Percentiles rank a stretch among this genome's conserved stretches.
Evolutionary conservation across 1,140 invertebrate genomes (phyloP).

Genomic region (Thereuonema tuberculata): DNA sequence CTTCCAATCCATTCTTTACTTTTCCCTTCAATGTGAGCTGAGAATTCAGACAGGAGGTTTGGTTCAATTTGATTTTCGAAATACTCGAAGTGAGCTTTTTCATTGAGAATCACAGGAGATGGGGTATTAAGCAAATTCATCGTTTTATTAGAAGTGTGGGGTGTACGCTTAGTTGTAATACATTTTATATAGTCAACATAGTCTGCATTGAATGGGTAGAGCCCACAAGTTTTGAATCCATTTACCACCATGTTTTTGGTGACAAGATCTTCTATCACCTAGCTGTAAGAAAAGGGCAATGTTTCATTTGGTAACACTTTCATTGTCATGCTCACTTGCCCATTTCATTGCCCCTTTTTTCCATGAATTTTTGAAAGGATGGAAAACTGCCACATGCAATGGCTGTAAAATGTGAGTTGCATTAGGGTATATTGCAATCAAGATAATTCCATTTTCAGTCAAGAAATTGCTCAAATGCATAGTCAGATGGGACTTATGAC

Average conservation of each 20-base stretch:
- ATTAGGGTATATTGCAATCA: constrained; percentile 14
- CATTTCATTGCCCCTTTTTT: background rate
- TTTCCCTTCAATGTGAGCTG: background rate
- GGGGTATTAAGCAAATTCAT: background rate
- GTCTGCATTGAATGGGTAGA: constrained; percentile 9
- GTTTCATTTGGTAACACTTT: background rate
- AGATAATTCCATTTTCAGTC: constrained; percentile 3
- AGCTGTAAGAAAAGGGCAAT: background rate
- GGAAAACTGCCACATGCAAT: constrained; percentile 10
- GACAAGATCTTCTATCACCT: background rate
- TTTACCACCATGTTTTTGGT: background rate
- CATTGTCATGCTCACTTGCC: background rate
- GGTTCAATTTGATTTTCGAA: background rate
- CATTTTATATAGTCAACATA: constrained; percentile 4
- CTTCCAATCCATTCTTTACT: background rate
- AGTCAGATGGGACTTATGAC: constrained; percentile 7
- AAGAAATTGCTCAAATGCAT: constrained; percentile 5
- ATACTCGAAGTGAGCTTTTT: background rate
- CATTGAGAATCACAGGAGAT: background rate
- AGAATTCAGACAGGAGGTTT: background rate
- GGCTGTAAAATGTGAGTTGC: constrained; percentile 15
- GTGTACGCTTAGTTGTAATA: background rate
- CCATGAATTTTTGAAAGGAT: constrained; percentile 11
- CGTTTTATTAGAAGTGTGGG: background rate
- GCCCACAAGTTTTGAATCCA: constrained; percentile 3